Conservation (phyloP, 2,888 invertebrate species). For the Unio pictorum region DNA sequence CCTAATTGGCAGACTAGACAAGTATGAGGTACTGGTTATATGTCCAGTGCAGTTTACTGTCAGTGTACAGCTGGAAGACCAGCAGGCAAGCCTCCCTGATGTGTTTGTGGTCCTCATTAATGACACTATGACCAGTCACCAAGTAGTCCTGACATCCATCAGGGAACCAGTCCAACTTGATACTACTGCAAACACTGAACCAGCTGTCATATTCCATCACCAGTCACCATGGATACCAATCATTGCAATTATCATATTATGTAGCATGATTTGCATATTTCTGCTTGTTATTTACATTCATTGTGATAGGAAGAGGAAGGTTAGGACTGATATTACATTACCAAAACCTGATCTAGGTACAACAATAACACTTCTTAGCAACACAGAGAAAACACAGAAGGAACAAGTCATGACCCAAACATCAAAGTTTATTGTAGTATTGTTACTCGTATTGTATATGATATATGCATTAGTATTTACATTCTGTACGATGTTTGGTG, state of each 20-base stretch:
- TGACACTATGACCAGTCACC: conserved; percentile 52
- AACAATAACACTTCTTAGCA: conserved; percentile 39
- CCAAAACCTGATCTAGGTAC: conserved; percentile 27
- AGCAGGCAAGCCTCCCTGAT: conserved; percentile 44
- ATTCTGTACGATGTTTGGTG: conserved; percentile 55
- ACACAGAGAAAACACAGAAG: conserved; percentile 28
- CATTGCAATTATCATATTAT: conserved; percentile 35
- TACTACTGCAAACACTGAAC: conserved; percentile 7
- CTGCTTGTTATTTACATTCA: conserved; percentile 31
- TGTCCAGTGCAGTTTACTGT: conserved; percentile 62
- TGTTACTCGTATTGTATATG: conserved; percentile 52
- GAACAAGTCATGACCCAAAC: conserved; percentile 11
- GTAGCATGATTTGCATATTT: conserved; percentile 22
- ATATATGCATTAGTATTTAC: conserved; percentile 61
- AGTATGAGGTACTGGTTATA: conserved; percentile 62
- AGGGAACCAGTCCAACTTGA: conserved; percentile 45
- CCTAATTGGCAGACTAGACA: conserved; percentile 42
- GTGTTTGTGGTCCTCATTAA: conserved; percentile 54
- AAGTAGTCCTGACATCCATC: conserved; percentile 50
- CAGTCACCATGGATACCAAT: conserved; percentile 52
- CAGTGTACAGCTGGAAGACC: conserved; percentile 43
- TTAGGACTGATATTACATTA: conserved; percentile 22
- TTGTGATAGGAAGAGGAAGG: conserved; percentile 22
- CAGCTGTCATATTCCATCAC: conserved; percentile 7
- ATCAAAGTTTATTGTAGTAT: conserved; percentile 40